Evolutionary conservation across 2,113 vertebrate genomes (phyloP).

Genomic region (Neolamprologus tretocephalus): DNA sequence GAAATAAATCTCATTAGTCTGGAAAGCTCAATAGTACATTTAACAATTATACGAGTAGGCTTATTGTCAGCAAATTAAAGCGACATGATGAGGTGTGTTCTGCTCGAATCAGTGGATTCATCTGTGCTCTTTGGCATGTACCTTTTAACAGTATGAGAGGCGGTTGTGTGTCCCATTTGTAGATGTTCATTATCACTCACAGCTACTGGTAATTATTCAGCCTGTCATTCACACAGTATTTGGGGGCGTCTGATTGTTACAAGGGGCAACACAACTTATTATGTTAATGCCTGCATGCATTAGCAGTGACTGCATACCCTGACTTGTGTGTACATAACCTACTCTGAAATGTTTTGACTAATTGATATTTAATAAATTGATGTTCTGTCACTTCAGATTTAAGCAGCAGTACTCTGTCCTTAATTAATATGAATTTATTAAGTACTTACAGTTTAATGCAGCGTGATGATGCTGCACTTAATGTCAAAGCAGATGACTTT

Average conservation of each 20-base stretch:
- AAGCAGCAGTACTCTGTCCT: background rate
- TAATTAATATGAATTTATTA: background rate
- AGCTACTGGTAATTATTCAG: background rate
- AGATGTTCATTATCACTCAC: background rate
- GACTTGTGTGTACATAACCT: background rate
- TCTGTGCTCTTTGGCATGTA: background rate
- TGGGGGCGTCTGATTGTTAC: background rate
- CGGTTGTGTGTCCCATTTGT: background rate
- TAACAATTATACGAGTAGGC: background rate
- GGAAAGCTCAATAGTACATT: background rate
- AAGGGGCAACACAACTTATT: background rate
- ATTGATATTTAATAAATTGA: background rate
- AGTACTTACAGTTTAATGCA: background rate
- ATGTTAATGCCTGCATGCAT: background rate
- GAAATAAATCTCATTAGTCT: background rate
- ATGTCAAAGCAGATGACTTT: background rate
- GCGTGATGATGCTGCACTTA: background rate
- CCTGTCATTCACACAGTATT: background rate
- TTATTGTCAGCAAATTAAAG: background rate
- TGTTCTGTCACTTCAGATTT: background rate
- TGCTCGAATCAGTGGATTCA: background rate
- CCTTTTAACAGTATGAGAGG: background rate
- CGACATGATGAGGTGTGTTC: background rate
- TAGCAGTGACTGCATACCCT: background rate
- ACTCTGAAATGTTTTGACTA: background rate